These are phyloP conservation scores for Acanthosoma haemorrhoidale DNA, from an alignment of 2,888 invertebrate genomes.

Conservation along the genomic window DNA sequence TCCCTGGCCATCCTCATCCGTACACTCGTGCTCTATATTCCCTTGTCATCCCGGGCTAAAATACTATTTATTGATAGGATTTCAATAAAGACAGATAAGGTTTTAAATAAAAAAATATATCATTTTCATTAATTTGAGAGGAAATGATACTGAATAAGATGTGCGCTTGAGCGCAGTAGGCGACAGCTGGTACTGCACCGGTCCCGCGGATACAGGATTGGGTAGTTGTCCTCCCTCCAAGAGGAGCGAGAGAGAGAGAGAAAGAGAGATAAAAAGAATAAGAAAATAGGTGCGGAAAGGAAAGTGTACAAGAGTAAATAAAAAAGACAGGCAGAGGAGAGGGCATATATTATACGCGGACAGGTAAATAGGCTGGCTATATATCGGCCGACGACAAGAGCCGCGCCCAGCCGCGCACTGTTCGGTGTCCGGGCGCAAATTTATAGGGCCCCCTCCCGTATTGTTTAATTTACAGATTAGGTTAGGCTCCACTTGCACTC, in stretches of 20 bases:
- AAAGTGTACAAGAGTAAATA: not conserved
- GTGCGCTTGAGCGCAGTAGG: too few species aligned
- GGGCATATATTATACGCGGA: not conserved
- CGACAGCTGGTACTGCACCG: not conserved
- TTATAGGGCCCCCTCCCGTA: conserved; percentile 1
- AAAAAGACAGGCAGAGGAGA: not conserved
- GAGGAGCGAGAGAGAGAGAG: too few species aligned
- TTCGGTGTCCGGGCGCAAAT: not conserved
- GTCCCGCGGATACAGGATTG: not conserved
- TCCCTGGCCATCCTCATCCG: too few species aligned
- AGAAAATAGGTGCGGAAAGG: too few species aligned
- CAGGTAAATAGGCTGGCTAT: not conserved
- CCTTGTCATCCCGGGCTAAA: too few species aligned
- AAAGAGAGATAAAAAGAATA: too few species aligned
- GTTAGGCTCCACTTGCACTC: not conserved
- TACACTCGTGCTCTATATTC: too few species aligned
- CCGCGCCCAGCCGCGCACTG: not conserved
- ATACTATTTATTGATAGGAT: too few species aligned
- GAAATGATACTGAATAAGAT: too few species aligned
- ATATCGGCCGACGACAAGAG: not conserved
- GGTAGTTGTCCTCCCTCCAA: conserved; percentile 1
- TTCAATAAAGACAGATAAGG: too few species aligned
- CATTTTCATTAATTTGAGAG: too few species aligned
- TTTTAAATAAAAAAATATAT: too few species aligned
- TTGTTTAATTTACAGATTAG: conserved; percentile 10